These are phyloP conservation scores for Limnephilus lunatus DNA, from an alignment of 2,888 invertebrate genomes.

Conservation along the genomic window DNA sequence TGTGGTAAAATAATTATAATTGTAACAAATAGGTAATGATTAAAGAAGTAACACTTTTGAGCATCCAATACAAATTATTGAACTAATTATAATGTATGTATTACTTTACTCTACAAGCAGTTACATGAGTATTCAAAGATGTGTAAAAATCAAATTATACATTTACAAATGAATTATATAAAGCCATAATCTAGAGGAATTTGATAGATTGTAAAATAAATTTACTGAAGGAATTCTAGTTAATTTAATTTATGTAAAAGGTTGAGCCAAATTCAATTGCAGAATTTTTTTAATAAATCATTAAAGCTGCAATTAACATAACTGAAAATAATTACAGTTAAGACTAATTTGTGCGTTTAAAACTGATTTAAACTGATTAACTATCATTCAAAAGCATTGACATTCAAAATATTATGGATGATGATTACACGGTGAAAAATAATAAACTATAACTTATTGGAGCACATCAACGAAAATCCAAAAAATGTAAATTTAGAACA, in stretches of 20 bases:
- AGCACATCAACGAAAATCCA: slow-evolving; percentile 11
- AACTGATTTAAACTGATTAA: too few species aligned
- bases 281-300: not conserved
- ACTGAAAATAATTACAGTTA: not conserved
- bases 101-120: not conserved
- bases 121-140: not conserved
- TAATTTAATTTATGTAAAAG: not conserved
- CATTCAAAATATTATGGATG: not conserved
- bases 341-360: not conserved
- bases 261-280: not conserved
- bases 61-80: not conserved
- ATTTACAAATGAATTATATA: not conserved
- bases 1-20: not conserved
- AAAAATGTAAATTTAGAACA: slow-evolving; percentile 44
- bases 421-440: not conserved
- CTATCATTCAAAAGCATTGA: not conserved
- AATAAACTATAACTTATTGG: not conserved
- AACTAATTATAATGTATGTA: not conserved
- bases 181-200: not conserved
- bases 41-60: not conserved
- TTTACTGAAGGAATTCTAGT: not conserved
- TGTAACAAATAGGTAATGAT: not conserved
- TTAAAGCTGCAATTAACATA: not conserved
- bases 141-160: not conserved
- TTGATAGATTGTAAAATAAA: not conserved